A percentile compares a stretch with the other conserved stretches of the same genome.
These are phyloP conservation scores for Tetragnatha versicolor DNA, from an alignment of 1,140 invertebrate species.

Conservation along the genomic window DNA sequence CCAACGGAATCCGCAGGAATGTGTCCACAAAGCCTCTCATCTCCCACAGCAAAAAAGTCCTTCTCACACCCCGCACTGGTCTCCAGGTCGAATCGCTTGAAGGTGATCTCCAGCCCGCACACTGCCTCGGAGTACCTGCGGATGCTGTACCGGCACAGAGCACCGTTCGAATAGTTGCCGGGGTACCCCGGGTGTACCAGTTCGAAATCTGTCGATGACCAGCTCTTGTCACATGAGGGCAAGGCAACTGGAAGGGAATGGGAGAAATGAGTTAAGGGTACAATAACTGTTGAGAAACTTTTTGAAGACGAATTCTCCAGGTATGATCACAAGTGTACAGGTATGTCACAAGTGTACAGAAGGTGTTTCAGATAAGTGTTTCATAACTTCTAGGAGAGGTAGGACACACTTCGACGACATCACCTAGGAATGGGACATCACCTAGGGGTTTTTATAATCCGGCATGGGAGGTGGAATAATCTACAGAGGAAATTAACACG, in stretches of 20 bases:
- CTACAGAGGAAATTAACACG: too few species aligned
- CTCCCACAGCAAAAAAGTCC: constrained; percentile 60
- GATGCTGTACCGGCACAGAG: constrained; percentile 58
- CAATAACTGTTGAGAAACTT: too few species aligned
- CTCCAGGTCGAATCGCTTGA: constrained; percentile 59
- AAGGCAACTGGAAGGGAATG: background rate
- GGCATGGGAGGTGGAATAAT: too few species aligned
- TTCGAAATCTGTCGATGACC: constrained; percentile 16
- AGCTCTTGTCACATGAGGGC: constrained; percentile 11
- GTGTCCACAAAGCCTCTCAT: constrained; percentile 58
- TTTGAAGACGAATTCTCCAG: too few species aligned
- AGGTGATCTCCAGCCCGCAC: constrained; percentile 59
- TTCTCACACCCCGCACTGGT: constrained; percentile 57
- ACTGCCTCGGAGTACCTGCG: constrained; percentile 24
- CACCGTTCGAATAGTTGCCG: constrained; percentile 46
- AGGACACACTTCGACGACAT: too few species aligned
- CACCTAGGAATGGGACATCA: too few species aligned
- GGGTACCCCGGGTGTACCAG: constrained; percentile 56
- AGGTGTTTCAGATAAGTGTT: too few species aligned
- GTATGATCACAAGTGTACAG: too few species aligned
- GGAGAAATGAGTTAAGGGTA: too few species aligned
- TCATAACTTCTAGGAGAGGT: too few species aligned
- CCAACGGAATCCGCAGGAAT: constrained; percentile 38
- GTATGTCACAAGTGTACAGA: too few species aligned
- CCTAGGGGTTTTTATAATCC: too few species aligned